Conservation (phyloP, 2,888 invertebrate species). For the Monochamus alternatus region DNA sequence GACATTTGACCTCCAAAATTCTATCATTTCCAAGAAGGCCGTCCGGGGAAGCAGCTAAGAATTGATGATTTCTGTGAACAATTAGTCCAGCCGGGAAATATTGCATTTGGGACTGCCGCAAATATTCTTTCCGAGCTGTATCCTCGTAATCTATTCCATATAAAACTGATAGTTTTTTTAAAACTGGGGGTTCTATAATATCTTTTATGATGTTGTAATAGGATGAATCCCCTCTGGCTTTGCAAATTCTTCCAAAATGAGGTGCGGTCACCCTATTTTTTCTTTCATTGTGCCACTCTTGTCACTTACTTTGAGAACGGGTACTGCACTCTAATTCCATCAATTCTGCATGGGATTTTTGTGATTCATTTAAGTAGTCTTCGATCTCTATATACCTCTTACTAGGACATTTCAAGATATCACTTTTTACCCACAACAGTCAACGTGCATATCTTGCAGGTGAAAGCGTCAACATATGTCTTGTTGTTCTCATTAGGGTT, state of each 20-base stretch:
- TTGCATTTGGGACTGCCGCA: not conserved
- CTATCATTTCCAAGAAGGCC: no score
- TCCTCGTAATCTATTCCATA: not conserved
- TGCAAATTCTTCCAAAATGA: not conserved
- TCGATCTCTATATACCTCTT: not conserved
- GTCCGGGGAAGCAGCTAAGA: no score
- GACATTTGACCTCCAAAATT: no score
- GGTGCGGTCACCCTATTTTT: not conserved
- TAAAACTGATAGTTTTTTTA: not conserved
- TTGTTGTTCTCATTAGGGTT: not conserved
- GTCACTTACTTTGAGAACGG: not conserved
- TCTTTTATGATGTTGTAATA: not conserved
- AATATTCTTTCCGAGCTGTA: not conserved
- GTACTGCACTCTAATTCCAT: not conserved
- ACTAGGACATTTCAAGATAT: not conserved
- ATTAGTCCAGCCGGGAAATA: not conserved
- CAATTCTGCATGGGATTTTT: not conserved
- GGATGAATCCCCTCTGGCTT: not conserved
- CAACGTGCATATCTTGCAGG: not conserved
- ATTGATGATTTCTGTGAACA: not conserved
- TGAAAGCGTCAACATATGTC: not conserved
- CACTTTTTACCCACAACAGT: not conserved
- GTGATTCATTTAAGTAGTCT: not conserved
- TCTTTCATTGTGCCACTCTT: not conserved
- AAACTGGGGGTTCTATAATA: not conserved